phyloP scores from a whole-genome alignment of 2,888 invertebrate species.

The Caenorhabditis sp. region DNA sequence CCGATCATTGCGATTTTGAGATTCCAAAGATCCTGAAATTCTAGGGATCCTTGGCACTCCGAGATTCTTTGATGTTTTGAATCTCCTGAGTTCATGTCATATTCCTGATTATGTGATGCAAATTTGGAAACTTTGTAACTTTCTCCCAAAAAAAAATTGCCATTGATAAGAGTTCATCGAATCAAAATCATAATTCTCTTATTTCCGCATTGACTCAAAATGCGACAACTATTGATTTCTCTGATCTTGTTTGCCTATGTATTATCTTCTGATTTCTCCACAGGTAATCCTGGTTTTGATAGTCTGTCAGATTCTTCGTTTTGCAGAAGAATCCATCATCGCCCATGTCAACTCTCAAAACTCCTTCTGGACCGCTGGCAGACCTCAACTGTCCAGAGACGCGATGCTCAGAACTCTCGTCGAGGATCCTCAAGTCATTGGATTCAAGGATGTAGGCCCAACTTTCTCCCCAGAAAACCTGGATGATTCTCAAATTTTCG shows the following conservation, averaged over 20 bases:
- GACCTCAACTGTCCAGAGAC: neutral
- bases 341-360: conserved; percentile 8
- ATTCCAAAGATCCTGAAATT: no score
- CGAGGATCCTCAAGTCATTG: conserved; percentile 2
- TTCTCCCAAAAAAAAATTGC: neutral
- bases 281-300: conserved; percentile 9
- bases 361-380: conserved; percentile 16
- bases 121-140: conserved; percentile 26
- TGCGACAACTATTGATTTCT: conserved; percentile 24
- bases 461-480: conserved; percentile 14
- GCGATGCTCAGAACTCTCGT: conserved; percentile 13
- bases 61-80: neutral
- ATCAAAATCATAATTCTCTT: neutral
- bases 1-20: no score
- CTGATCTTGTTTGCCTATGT: neutral
- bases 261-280: neutral
- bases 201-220: conserved; percentile 5
- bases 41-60: no score
- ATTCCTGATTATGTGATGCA: conserved; percentile 21
- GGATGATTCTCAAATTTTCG: conserved; percentile 12
- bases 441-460: conserved; percentile 3
- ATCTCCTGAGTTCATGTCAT: neutral
- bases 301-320: no score
- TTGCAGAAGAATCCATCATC: conserved; percentile 10
- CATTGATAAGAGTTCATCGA: conserved; percentile 22